Percentiles rank a stretch among this genome's conserved stretches.
These are phyloP conservation scores for Clangula hyemalis DNA, from an alignment of 2,797 vertebrate species.

Conservation along the genomic window DNA sequence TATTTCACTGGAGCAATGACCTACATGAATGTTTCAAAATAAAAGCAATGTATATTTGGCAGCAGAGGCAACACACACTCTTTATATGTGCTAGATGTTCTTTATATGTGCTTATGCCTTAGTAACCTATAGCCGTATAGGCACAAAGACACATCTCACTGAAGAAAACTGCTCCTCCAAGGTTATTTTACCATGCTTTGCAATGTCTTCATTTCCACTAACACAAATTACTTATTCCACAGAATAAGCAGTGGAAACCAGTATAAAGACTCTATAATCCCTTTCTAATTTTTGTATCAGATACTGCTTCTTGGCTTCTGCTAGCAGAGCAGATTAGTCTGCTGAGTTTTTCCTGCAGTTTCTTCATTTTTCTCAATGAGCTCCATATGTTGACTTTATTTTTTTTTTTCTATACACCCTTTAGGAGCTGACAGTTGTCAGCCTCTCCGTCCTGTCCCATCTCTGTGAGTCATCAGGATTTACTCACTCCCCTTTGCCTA, in stretches of 20 bases:
- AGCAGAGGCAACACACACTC: background rate
- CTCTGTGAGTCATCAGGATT: background rate
- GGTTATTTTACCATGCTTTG: background rate
- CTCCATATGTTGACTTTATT: background rate
- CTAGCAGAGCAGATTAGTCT: background rate
- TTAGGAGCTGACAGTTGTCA: background rate
- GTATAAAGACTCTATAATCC: constrained; percentile 2
- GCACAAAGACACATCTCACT: background rate
- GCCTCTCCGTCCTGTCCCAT: background rate
- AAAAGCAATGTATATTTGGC: constrained; percentile 16
- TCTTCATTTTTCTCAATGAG: background rate
- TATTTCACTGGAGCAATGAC: constrained; percentile 48
- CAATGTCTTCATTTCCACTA: background rate
- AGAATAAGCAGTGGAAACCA: background rate
- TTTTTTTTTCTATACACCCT: background rate
- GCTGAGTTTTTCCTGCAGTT: background rate
- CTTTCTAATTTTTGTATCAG: constrained; percentile 17
- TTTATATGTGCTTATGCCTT: background rate
- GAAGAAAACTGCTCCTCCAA: background rate
- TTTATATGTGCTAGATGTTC: background rate
- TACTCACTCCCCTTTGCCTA: background rate
- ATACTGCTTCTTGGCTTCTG: background rate
- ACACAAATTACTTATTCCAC: constrained; percentile 2
- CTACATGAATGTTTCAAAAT: constrained; percentile 52
- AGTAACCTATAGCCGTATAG: background rate